Evolutionary conservation across 2,888 invertebrate genomes (phyloP), one percentile per base, ranked within the genome.

Genomic region (Macaria liturata): DNA sequence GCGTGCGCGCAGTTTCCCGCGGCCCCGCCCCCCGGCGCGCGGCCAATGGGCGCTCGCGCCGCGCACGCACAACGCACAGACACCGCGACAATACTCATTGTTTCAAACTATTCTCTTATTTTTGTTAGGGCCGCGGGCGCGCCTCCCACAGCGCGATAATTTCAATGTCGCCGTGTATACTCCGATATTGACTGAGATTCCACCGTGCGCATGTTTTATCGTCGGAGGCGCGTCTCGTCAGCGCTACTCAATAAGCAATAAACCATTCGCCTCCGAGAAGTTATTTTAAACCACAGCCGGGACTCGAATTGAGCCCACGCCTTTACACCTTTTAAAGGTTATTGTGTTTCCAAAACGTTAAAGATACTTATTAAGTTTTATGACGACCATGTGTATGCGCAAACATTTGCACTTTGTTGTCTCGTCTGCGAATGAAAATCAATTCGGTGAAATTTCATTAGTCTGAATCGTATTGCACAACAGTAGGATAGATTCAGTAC

Each of bases 241-340:
- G 87, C 79, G 83, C 86, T 83, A 81, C 88, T 90, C 91, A 91
- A 91, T 91, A 90, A 90, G 91, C 91, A 86, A 90, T 91, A 91
- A 91, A 91, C 88, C 86, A 88, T 88, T 85, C 90, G 84, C 83
- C 87, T 87, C 84, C 85, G 81, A 87, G 86, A 86, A 89, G 87
- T 88, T 88, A 87, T 89, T 89, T 88, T 86, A 83, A 86, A 88
- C 81, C 82, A 80, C 71, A 82, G 70, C 83, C 78, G 81, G 80
- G 79, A 81, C 78, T 81, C 80, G 78, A 78, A 82, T 83, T 79
- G 81, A 81, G 77, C 84, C 84, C 85, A 86, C 85, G 85, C 84
- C 83, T 91, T 90, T 86, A 86, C 88, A 88, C 88, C 87, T 89
- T 89, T 89, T 86, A 88, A 88, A 87, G 89, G 86, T 90, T 90